A percentile compares a stretch with the other conserved stretches of the same genome.
phyloP scores from a whole-genome alignment of 2,113 vertebrate genomes.

The Aviceda subcristata region DNA sequence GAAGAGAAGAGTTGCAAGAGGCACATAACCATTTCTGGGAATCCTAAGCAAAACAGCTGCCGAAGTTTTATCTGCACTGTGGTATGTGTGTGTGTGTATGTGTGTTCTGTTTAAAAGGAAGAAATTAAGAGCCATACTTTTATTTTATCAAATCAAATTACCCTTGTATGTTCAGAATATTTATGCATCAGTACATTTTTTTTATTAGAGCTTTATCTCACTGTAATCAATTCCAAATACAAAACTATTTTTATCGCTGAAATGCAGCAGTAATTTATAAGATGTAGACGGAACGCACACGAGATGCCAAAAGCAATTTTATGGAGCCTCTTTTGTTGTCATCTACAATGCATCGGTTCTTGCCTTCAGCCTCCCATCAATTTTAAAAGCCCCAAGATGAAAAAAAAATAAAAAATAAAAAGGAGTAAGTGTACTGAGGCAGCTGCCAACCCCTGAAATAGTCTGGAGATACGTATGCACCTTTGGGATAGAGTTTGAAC shows the following conservation, averaged over 20 bases:
- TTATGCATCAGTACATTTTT: conserved; percentile 14
- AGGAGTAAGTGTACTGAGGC: neutral
- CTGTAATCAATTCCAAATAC: conserved; percentile 64
- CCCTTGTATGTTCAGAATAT: neutral
- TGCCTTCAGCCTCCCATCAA: conserved; percentile 50
- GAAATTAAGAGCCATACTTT: conserved; percentile 25
- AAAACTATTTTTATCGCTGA: conserved; percentile 44
- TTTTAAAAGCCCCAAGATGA: conserved; percentile 33
- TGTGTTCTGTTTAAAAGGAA: conserved; percentile 8
- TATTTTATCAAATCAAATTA: conserved; percentile 41
- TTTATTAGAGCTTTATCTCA: conserved; percentile 40
- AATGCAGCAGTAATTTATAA: conserved; percentile 50
- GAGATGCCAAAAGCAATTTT: conserved; percentile 60
- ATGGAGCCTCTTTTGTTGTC: conserved; percentile 57
- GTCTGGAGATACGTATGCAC: neutral
- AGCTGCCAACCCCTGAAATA: conserved; percentile 11
- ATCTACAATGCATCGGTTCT: conserved; percentile 47
- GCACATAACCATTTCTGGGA: conserved; percentile 11
- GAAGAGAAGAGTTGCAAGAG: neutral
- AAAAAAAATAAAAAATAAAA: neutral
- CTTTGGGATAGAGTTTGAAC: conserved; percentile 16
- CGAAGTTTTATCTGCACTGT: neutral
- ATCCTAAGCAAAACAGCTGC: neutral
- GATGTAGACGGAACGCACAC: conserved; percentile 32
- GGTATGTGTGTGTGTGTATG: neutral